These are phyloP conservation scores for Gambelia wislizenii DNA, from an alignment of 2,797 vertebrate genomes.

Conservation along the genomic window DNA sequence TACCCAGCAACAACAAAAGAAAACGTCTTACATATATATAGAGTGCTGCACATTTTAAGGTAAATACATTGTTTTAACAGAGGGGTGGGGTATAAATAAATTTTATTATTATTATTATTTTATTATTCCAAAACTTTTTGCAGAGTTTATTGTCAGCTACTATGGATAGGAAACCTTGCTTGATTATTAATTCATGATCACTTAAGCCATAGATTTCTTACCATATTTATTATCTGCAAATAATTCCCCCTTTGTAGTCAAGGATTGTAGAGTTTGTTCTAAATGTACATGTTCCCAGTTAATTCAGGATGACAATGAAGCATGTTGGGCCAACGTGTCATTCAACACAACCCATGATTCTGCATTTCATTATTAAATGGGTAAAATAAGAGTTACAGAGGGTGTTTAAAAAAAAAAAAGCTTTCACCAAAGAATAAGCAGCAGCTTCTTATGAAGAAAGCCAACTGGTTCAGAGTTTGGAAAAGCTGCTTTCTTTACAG, in stretches of 20 bases:
- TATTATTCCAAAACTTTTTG: background rate
- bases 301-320: background rate
- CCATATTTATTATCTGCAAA: background rate
- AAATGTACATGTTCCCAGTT: background rate
- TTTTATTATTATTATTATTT: no score
- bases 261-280: background rate
- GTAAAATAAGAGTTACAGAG: background rate
- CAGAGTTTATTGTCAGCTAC: background rate
- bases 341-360: background rate
- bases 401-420: background rate
- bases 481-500: no score
- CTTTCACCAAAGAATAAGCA: background rate
- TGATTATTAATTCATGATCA: background rate
- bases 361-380: background rate
- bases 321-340: background rate
- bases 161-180: background rate
- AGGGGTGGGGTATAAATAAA: no score
- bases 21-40: background rate
- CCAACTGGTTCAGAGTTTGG: background rate
- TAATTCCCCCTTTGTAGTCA: background rate
- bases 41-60: background rate
- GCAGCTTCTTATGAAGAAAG: background rate
- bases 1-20: background rate
- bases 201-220: background rate
- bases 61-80: no score